Evolutionary conservation across 2,888 invertebrate species (phyloP).

Genomic region (Drosophila phalerata): DNA sequence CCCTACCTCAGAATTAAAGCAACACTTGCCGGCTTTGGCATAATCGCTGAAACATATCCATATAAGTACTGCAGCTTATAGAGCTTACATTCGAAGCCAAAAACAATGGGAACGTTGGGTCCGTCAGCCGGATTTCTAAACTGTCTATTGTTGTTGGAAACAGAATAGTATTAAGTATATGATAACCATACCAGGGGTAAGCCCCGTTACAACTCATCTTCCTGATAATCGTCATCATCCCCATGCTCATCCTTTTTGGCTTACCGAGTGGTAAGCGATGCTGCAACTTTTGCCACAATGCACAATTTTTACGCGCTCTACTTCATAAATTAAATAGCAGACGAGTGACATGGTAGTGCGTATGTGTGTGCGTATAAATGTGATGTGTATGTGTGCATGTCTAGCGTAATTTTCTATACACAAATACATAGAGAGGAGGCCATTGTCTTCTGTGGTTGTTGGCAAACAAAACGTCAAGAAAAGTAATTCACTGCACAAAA

Average conservation of each 20-base stretch:
- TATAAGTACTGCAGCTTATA: slow-evolving; percentile 41
- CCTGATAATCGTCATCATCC: no score
- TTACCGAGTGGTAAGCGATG: slow-evolving; percentile 39
- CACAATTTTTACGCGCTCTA: slow-evolving; percentile 83
- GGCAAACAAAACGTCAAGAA: slow-evolving; percentile 78
- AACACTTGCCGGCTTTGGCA: slow-evolving; percentile 9
- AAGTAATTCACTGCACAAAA: slow-evolving; percentile 75
- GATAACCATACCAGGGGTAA: slow-evolving; percentile 55
- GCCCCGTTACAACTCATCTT: slow-evolving; percentile 13
- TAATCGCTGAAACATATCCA: slow-evolving; percentile 49
- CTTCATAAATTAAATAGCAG: slow-evolving; percentile 82
- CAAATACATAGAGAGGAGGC: slow-evolving; percentile 21
- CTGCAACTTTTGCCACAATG: slow-evolving; percentile 73
- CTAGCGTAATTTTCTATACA: slow-evolving; percentile 51
- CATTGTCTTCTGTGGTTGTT: slow-evolving; percentile 77
- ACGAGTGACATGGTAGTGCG: slow-evolving; percentile 54
- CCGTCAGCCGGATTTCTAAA: slow-evolving; percentile 69
- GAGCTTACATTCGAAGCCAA: slow-evolving; percentile 33
- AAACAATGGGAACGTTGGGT: slow-evolving; percentile 42
- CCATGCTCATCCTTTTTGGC: background rate
- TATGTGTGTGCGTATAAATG: slow-evolving; percentile 6
- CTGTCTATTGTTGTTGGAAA: slow-evolving; percentile 68
- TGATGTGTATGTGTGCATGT: slow-evolving; percentile 22
- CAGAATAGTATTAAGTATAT: slow-evolving; percentile 67
- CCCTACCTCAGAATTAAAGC: slow-evolving; percentile 9